These are phyloP conservation scores for Tillus elongatus DNA, from an alignment of 2,888 invertebrate genomes.

Conservation along the genomic window DNA sequence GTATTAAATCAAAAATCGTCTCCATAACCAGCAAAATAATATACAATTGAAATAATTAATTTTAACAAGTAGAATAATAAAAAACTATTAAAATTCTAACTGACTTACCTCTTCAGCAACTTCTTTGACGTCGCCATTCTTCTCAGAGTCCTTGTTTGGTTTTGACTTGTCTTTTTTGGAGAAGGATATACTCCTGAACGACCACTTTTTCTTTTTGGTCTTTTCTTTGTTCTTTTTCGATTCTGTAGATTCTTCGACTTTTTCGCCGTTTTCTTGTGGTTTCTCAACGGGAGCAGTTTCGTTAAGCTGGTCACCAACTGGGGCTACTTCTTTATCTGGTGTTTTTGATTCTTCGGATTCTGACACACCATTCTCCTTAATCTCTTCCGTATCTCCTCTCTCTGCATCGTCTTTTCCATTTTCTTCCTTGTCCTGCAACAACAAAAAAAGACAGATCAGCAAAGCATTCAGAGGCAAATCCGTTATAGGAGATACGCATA, in stretches of 20 bases:
- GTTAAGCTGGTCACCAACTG: too few relatives aligned
- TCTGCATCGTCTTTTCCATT: slow-evolving; percentile 29
- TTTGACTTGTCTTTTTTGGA: slow-evolving; percentile 81
- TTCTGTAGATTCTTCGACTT: slow-evolving; percentile 30
- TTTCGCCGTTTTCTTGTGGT: slow-evolving; percentile 23
- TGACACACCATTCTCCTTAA: slow-evolving; percentile 38
- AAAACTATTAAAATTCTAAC: too few relatives aligned
- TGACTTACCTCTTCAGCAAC: slow-evolving; percentile 59
- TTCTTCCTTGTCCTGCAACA: slow-evolving; percentile 38
- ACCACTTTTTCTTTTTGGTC: slow-evolving; percentile 73
- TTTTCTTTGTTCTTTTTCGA: slow-evolving; percentile 35
- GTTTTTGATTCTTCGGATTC: slow-evolving; percentile 34
- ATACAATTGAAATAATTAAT: too few relatives aligned
- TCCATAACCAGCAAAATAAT: too few relatives aligned
- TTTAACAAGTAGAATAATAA: too few relatives aligned
- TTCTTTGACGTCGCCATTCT: slow-evolving; percentile 50
- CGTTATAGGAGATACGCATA: too few relatives aligned
- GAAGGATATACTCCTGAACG: slow-evolving; percentile 78
- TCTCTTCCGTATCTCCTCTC: slow-evolving; percentile 24
- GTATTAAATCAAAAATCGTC: too few relatives aligned
- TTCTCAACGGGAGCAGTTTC: slow-evolving; percentile 37
- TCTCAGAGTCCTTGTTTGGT: slow-evolving; percentile 58
- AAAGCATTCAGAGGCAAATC: too few relatives aligned
- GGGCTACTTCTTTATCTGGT: slow-evolving; percentile 29
- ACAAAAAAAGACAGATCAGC: slow-evolving; percentile 9